phyloP scores from a whole-genome alignment of 2,113 vertebrate species.

The Glareola pratincola region DNA sequence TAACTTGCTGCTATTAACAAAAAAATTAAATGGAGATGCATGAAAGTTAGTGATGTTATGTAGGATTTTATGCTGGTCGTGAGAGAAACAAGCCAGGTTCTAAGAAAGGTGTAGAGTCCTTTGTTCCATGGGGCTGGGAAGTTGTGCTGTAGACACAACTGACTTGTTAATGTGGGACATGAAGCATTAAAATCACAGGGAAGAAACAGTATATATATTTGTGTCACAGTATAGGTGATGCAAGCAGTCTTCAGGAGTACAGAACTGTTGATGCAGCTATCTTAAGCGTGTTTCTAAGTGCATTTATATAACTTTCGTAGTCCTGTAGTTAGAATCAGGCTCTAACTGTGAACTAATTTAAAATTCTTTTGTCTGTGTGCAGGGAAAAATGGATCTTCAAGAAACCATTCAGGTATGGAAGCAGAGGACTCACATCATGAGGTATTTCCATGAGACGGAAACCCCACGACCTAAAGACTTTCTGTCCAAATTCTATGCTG shows the following conservation, averaged over 20 bases:
- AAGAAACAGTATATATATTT: background rate
- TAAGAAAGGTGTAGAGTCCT: background rate
- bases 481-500: constrained; percentile 91
- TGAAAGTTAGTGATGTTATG: background rate
- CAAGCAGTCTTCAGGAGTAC: background rate
- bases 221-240: background rate
- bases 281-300: background rate
- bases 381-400: constrained; percentile 96
- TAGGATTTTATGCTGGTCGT: background rate
- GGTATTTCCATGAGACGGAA: constrained; percentile 89
- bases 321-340: background rate
- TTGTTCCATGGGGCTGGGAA: background rate
- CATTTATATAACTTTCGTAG: background rate
- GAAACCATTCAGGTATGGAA: constrained; percentile 95
- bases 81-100: background rate
- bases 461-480: constrained; percentile 82
- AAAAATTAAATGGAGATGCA: background rate
- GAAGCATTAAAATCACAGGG: background rate
- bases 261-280: background rate
- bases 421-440: constrained; percentile 95
- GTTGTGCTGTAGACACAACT: background rate
- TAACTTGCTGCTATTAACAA: background rate
- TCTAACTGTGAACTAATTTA: background rate
- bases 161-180: background rate
- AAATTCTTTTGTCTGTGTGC: background rate